Base-by-base conservation (phyloP, 1,140 invertebrate species). In the Magallana gigas region DNA sequence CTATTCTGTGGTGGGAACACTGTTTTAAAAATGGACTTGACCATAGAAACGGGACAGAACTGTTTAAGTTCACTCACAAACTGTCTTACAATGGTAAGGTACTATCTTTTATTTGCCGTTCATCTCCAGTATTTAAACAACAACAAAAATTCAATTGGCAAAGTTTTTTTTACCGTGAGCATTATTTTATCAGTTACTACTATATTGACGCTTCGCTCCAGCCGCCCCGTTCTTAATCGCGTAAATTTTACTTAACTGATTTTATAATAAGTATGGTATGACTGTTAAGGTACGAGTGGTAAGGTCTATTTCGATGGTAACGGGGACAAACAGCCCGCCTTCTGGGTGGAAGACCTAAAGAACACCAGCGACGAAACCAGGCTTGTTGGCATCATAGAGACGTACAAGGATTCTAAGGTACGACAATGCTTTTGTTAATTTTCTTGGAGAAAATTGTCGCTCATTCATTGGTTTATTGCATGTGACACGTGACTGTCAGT, bases 331-430 rank as follows among this genome's bases (percentile, higher is more conserved):
- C 48, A 57, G 57, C 81, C 81, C 16, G 18, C 57, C 36, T 83
- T 83, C 81, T 83, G 81, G 81, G 57, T 83, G 18, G 81, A 83
- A 29, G 81, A 83, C 16, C n/a, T 83, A 16, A 83, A 57, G 8
- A 58, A 58, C 48, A 16, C 14, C 3, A 58, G 48, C 14, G 81
- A 83, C 57, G 81, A 83, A 7, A 14, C 56, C 16, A 58, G 81
- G 57, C 56, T 83, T 14, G 56, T 83, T 57, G 81, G 18, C 4
- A 58, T 83, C n/a, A 56, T 83, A 58, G 48, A 83, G 8, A 57
- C 81, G 5, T 83, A 83, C 81, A n/a, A 57, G 8, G 23, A 36
- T 8, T 76, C 68, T 3, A 12, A 76, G 1, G 68, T 76, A 29
- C 6, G 60, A 16, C 60, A 62, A 62, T 12, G n/a, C 36, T 48